Conservation (phyloP, 2,888 invertebrate species). For the Vesta saturnalis region DNA sequence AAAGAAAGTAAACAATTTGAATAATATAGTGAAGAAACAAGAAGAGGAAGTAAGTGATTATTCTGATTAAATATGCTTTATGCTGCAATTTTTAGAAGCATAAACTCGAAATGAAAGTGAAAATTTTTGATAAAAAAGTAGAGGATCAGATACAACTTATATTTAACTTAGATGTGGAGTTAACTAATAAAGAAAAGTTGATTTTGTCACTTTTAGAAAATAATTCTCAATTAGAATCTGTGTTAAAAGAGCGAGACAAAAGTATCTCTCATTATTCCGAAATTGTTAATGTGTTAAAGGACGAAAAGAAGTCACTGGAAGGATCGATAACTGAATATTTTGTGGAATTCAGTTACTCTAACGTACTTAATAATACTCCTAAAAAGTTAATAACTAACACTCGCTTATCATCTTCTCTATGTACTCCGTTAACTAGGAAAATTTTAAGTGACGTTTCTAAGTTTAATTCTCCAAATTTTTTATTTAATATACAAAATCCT, state of each 20-base stretch:
- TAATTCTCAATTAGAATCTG: neutral
- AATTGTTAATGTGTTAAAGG: neutral
- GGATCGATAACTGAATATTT: neutral
- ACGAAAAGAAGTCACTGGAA: neutral
- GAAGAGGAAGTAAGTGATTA: no score
- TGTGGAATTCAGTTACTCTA: neutral
- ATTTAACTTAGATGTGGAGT: neutral
- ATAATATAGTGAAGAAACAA: no score
- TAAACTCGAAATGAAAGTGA: neutral
- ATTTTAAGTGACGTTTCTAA: neutral
- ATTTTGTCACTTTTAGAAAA: neutral
- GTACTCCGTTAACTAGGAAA: neutral
- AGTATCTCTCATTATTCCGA: neutral
- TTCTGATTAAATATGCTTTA: no score
- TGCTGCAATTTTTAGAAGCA: no score
- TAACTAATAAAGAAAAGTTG: neutral
- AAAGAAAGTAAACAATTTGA: no score
- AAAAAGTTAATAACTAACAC: no score
- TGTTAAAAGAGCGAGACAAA: neutral
- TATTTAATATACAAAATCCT: neutral
- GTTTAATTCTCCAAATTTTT: neutral
- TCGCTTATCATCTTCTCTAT: neutral
- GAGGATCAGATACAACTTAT: neutral
- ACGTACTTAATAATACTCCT: neutral
- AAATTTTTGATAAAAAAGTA: neutral